phyloP scores from a whole-genome alignment of 2,113 vertebrate species.

The Leptobrachium leishanense region DNA sequence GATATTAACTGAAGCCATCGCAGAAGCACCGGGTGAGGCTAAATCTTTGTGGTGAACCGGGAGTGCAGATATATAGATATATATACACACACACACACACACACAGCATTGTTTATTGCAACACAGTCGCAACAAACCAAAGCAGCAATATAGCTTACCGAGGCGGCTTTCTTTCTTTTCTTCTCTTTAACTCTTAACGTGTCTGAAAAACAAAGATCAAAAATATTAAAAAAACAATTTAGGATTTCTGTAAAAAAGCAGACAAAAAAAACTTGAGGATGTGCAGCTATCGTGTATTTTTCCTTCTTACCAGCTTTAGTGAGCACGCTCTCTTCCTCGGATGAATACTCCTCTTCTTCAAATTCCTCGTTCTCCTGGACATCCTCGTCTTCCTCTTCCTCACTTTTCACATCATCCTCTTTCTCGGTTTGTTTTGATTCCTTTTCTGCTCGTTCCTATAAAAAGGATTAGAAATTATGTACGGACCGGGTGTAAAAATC shows the following conservation, averaged over 20 bases:
- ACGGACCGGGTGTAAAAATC: too few species aligned
- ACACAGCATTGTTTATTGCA: too few species aligned
- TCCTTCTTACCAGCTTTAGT: conserved; percentile 78
- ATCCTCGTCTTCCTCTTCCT: conserved; percentile 46
- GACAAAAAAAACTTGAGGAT: not conserved
- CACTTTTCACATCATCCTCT: conserved; percentile 27
- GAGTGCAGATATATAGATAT: too few species aligned
- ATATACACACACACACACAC: not conserved
- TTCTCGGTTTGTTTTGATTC: conserved; percentile 48
- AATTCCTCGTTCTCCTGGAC: conserved; percentile 58
- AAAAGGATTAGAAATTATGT: not conserved
- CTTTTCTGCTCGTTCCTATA: conserved; percentile 74
- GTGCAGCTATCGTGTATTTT: too few species aligned
- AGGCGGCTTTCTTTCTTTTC: conserved; percentile 64
- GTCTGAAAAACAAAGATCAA: conserved; percentile 64
- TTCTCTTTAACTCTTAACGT: conserved; percentile 80
- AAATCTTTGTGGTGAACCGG: too few species aligned
- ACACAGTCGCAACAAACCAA: too few species aligned
- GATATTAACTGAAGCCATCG: too few species aligned
- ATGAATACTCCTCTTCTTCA: conserved; percentile 76
- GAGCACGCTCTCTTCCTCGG: conserved; percentile 81
- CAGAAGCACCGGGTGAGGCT: too few species aligned
- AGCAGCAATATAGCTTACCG: conserved; percentile 53
- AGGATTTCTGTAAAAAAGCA: not conserved
- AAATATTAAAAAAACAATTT: too few species aligned